phyloP scores from a whole-genome alignment of 2,797 vertebrate genomes.

The Enteromius fasciolatus region DNA sequence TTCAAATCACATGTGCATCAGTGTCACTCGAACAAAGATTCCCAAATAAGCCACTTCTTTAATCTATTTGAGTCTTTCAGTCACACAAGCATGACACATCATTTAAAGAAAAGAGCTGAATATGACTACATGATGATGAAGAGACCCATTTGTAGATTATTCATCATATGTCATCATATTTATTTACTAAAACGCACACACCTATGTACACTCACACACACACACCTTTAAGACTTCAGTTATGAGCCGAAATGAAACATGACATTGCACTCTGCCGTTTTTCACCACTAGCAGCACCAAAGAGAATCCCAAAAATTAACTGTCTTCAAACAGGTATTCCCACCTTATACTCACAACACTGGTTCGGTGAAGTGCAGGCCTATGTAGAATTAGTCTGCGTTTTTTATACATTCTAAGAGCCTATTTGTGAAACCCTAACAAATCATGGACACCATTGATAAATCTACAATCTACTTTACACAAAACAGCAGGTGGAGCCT shows the following conservation, averaged over 20 bases:
- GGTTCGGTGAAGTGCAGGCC: neutral
- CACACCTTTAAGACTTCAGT: slow-evolving; percentile 7
- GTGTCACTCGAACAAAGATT: neutral
- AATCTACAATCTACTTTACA: slow-evolving; percentile 6
- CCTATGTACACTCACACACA: neutral
- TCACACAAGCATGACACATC: slow-evolving; percentile 9
- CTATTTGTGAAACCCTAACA: neutral
- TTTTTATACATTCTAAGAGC: neutral
- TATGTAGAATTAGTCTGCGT: neutral
- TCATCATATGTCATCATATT: neutral
- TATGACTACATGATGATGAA: neutral
- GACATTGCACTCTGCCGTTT: too few relatives aligned
- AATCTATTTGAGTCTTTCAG: neutral
- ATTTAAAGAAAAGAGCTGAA: neutral
- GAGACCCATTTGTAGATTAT: slow-evolving; percentile 5
- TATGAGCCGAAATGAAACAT: too few relatives aligned
- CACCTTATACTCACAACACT: neutral
- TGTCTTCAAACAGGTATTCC: neutral
- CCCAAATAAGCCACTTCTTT: slow-evolving; percentile 1
- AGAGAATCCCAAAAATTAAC: neutral
- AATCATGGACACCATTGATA: neutral
- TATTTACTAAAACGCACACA: neutral
- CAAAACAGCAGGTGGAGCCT: neutral
- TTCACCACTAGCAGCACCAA: neutral
- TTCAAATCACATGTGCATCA: neutral